Evolutionary conservation across 1,140 invertebrate genomes (phyloP).

Genomic region (Drosophila bipectinata): DNA sequence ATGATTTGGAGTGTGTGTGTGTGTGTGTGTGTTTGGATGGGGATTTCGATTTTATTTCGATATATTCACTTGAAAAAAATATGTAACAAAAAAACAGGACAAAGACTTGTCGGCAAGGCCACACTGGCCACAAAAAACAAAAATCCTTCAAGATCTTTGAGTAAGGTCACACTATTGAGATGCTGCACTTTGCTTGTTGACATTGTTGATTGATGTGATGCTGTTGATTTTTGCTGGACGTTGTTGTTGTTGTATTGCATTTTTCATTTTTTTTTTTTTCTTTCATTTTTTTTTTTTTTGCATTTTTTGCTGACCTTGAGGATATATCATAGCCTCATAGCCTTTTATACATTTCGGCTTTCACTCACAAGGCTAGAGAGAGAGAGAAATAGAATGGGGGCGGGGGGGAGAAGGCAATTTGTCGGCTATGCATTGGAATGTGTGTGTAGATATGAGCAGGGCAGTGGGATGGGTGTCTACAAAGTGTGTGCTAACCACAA

Average conservation of each 20-base stretch:
- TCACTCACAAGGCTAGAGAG: slow-evolving; percentile 6
- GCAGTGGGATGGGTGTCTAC: not conserved
- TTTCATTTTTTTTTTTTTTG: slow-evolving; percentile 27
- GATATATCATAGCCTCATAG: too few relatives aligned
- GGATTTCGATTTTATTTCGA: slow-evolving; percentile 5
- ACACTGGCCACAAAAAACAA: not conserved
- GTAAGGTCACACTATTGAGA: slow-evolving; percentile 1
- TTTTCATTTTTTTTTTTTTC: slow-evolving; percentile 25
- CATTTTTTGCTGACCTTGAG: slow-evolving; percentile 26
- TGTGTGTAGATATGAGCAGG: not conserved
- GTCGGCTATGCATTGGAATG: slow-evolving; percentile 43
- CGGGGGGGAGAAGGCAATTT: slow-evolving; percentile 19
- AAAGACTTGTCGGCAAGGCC: not conserved
- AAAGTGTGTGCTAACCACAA: slow-evolving; percentile 29
- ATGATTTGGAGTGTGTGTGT: slow-evolving; percentile 20
- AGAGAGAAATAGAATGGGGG: slow-evolving; percentile 2
- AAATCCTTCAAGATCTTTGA: slow-evolving; percentile 2
- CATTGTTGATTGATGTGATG: slow-evolving; percentile 60
- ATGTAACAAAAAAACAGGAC: slow-evolving; percentile 6
- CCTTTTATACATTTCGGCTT: not conserved
- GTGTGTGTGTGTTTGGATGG: slow-evolving; percentile 11
- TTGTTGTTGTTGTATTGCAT: slow-evolving; percentile 14
- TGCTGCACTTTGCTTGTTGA: slow-evolving; percentile 62
- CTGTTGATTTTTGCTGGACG: slow-evolving; percentile 16
- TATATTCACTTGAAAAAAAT: slow-evolving; percentile 40